phyloP scores from a whole-genome alignment of 2,113 vertebrate species.

The Sardina pilchardus region DNA sequence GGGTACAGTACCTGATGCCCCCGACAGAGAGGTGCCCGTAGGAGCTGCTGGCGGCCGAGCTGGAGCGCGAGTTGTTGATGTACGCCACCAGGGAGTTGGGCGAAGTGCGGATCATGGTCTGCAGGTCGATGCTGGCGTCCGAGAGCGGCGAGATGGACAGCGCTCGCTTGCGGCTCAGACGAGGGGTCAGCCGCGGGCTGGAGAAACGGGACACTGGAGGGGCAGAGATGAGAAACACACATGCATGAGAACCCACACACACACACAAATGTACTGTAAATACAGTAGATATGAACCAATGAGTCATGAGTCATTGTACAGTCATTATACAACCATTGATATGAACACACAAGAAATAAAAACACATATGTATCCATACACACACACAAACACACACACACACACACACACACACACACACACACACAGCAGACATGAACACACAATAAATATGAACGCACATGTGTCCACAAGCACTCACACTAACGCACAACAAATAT shows the following conservation, averaged over 20 bases:
- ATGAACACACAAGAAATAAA: too few species aligned
- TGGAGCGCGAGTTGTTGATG: constrained; percentile 92
- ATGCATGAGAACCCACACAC: background rate
- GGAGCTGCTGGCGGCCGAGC: constrained; percentile 84
- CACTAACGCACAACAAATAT: too few species aligned
- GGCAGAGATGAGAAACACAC: constrained; percentile 35
- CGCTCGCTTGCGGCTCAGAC: constrained; percentile 85
- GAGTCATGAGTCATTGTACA: too few species aligned
- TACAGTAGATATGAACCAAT: too few species aligned
- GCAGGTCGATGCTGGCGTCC: constrained; percentile 90
- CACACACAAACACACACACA: too few species aligned
- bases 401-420: too few species aligned
- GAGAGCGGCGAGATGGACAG: constrained; percentile 89
- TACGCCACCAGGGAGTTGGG: constrained; percentile 91
- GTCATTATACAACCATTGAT: too few species aligned
- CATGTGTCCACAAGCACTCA: too few species aligned
- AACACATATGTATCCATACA: too few species aligned
- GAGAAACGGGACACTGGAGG: constrained; percentile 84
- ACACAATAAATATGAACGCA: too few species aligned
- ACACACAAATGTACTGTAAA: background rate
- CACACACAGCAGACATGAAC: too few species aligned
- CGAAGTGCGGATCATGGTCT: constrained; percentile 91
- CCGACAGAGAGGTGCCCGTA: constrained; percentile 90
- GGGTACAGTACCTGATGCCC: constrained; percentile 86
- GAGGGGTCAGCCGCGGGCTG: constrained; percentile 80